Evolutionary conservation across 2,797 vertebrate genomes (phyloP), one percentile per base, ranked within the genome.

Genomic region (Peromyscus attwateri): DNA sequence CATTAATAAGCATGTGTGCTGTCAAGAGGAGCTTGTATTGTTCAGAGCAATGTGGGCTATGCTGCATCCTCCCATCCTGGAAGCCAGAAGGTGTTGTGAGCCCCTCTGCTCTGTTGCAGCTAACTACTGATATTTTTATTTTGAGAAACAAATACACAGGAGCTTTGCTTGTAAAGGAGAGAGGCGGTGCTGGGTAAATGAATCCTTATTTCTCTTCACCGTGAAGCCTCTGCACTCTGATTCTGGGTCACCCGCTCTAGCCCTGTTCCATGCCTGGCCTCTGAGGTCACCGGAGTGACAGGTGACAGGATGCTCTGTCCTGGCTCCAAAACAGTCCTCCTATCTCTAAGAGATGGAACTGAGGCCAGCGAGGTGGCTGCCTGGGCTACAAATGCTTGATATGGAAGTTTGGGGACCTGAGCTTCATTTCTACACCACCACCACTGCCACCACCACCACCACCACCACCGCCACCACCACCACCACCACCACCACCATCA

Each of bases 201-300:
- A 16, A 6, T 29, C 52, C 13, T 0, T 6, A 10, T 62, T 21
- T 12, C 70, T 76, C 84, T 14, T n/a, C 12, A 1, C 0, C 0
- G 0, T 1, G 1, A 1, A 0, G 7, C 19, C 57, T 62, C n/a
- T 71, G 49, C 1, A 8, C 1, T 19, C 21, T 3, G 34, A 4
- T 31, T 21, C 55, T 19, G 0, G 0, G 2, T 43, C 40, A 23
- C 3, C 0, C 17, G 55, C 49, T 17, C 6, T 1, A 55, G 66
- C 37, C 68, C 14, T 31, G 49, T 2, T 43, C 93, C 80, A n/a
- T 0, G 10, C 19, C 37, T 13, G 6, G 10, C 9, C 17, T 27
- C 80, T 29, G 17, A 34, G 12, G 3, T 52, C 4, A 0, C 6
- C 31, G 16, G 57, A 55, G n/a, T 29, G 60, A 2, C 7, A 16